Base-by-base conservation (phyloP, 2,113 vertebrate species). In the Cynoglossus semilaevis region DNA sequence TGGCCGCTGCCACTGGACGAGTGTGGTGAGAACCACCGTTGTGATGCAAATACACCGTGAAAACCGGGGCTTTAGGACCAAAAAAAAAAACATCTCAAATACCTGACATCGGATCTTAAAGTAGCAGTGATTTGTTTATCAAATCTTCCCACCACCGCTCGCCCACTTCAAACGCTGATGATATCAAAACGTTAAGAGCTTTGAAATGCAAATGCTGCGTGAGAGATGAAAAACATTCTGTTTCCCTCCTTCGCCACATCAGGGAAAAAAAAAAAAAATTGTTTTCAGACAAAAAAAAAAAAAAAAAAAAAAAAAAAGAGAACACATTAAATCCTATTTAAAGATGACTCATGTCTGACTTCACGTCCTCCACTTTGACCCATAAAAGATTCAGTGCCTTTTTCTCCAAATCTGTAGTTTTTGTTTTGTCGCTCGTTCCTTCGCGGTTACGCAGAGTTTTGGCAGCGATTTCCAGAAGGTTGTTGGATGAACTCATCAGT, bases 41-140 rank as follows among this genome's bases (percentile, higher is more conserved):
- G 80, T 88, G 76, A 85, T 88, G 84, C 75, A 82, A 82, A 86
- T 86, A 15, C 48, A 16, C 46, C n/a, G 10, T 7, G 59, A 57
- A 70, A 70, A 49, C 43, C 18, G 40, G 9, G 57, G n/a, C n/a
- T 34, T 72, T 48, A 51, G 68, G 37, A 76, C 67, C 67, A 76
- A 77, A 68, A 58, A 17, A 58, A 56, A 58, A 17, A 58, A 56
- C 62, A 55, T 74, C 53, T 62, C 37, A 57, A 64, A 82, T 74
- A 85, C 82, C 81, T 82, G 77, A 82, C 82, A 83, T 85, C 72
- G 74, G 77, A 84, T 80, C 75, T 74, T 67, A 70, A 76, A 83
- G 71, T 74, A 58, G 50, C 66, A 9, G 38, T 77, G 82, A 83
- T 83, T 85, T 81, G 79, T 83, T 86, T 81, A 79, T 84, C 73